Conservation (phyloP, 1,140 invertebrate species). For the Drosophila willistoni region DNA sequence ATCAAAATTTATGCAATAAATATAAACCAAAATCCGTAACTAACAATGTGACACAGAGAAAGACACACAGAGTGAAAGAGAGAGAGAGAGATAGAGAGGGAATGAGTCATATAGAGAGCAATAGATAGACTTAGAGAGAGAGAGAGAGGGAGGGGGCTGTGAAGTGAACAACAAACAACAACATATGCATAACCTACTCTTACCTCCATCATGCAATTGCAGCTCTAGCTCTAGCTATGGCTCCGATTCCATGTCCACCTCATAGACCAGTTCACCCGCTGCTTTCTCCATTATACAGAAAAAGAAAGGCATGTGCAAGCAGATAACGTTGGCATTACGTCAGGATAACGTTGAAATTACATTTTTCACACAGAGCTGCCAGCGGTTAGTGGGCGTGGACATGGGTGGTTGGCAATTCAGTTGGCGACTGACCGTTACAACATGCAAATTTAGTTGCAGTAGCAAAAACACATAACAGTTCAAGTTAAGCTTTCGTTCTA, state of each 20-base stretch:
- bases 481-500: slow-evolving; percentile 63
- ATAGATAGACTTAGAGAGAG: too few relatives aligned
- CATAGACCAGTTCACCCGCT: too few relatives aligned
- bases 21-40: slow-evolving; percentile 78
- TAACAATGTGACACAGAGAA: slow-evolving; percentile 62
- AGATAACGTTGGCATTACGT: slow-evolving; percentile 79
- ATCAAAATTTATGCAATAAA: slow-evolving; percentile 80
- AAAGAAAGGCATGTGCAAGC: slow-evolving; percentile 58
- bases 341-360: slow-evolving; percentile 80
- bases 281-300: not conserved
- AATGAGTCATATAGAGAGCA: too few relatives aligned
- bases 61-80: slow-evolving; percentile 32
- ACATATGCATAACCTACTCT: slow-evolving; percentile 57
- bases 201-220: not conserved
- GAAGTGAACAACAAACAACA: slow-evolving; percentile 45
- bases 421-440: slow-evolving; percentile 66
- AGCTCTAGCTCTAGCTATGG: not conserved
- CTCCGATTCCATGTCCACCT: not conserved
- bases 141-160: not conserved
- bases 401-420: slow-evolving; percentile 22
- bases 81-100: not conserved
- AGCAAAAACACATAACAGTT: slow-evolving; percentile 64
- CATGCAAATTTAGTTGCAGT: slow-evolving; percentile 72
- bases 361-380: slow-evolving; percentile 72
- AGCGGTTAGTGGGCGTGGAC: slow-evolving; percentile 27